Evolutionary conservation across 2,113 vertebrate species (phyloP).

Genomic region (Cebidichthys violaceus): DNA sequence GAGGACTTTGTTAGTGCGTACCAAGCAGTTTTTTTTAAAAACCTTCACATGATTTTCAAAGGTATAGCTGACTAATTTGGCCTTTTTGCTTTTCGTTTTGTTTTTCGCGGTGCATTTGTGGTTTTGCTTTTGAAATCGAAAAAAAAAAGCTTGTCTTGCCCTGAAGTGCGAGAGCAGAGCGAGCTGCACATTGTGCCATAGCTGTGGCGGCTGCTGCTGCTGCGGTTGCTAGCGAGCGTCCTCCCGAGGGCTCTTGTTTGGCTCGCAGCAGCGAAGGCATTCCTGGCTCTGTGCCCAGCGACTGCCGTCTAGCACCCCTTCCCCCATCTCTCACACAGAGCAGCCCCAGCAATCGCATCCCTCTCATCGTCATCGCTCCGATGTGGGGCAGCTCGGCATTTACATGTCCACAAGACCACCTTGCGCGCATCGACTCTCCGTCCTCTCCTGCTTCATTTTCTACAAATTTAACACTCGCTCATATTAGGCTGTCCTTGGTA

Average conservation of each 20-base stretch:
- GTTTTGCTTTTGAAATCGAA: conserved; percentile 3
- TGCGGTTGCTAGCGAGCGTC: conserved; percentile 81
- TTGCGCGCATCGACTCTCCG: conserved; percentile 1
- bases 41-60: conserved; percentile 39
- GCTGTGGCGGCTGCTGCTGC: conserved; percentile 57
- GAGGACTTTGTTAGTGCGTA: conserved; percentile 65
- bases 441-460: conserved; percentile 27
- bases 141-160: conserved; percentile 35
- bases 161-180: conserved; percentile 22
- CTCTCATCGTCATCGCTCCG: conserved; percentile 51
- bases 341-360: conserved; percentile 48
- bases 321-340: conserved; percentile 66
- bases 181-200: conserved; percentile 41
- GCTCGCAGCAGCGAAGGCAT: conserved; percentile 85
- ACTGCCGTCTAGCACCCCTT: conserved; percentile 82
- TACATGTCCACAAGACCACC: conserved; percentile 42
- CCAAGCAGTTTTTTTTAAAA: conserved; percentile 56
- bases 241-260: conserved; percentile 84
- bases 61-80: background rate
- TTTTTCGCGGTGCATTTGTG: background rate
- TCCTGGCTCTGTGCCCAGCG: conserved; percentile 91
- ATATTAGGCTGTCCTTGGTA: conserved; percentile 41
- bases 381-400: conserved; percentile 37
- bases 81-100: background rate
- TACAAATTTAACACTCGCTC: conserved; percentile 41